Conservation (phyloP, 2,113 vertebrate genomes). For the Malurus cyaneus region DNA sequence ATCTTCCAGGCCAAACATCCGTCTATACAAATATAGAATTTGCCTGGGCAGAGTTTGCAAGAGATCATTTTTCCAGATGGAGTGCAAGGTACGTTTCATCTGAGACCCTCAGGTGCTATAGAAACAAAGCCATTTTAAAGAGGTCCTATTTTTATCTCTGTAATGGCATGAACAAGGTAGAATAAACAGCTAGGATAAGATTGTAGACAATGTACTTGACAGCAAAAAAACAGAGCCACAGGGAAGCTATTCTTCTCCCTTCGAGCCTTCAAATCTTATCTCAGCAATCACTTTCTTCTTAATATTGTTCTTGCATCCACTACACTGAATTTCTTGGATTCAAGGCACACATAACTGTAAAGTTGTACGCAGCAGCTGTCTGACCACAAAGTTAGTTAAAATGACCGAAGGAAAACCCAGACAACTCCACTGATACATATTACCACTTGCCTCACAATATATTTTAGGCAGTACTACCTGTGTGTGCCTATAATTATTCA, state of each 20-base stretch:
- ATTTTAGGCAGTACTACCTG: neutral
- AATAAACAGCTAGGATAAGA: neutral
- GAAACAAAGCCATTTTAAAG: neutral
- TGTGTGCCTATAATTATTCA: neutral
- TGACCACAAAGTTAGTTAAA: neutral
- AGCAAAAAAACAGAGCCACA: neutral
- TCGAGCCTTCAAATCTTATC: neutral
- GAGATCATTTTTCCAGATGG: neutral
- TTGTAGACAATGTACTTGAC: neutral
- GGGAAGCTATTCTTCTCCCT: neutral
- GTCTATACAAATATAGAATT: neutral
- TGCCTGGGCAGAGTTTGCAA: neutral
- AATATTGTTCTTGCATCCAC: neutral
- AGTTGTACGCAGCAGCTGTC: constrained; percentile 33
- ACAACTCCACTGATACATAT: neutral
- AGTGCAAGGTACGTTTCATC: neutral
- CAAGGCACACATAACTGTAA: neutral
- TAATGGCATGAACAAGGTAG: neutral
- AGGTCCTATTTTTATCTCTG: neutral
- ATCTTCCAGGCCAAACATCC: neutral
- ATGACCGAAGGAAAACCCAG: neutral
- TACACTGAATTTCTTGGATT: neutral
- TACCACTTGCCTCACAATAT: neutral
- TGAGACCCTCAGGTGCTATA: neutral
- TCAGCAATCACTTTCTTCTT: neutral